Conservation (phyloP, 1,140 invertebrate species). For the Anastatus disparis region DNA sequence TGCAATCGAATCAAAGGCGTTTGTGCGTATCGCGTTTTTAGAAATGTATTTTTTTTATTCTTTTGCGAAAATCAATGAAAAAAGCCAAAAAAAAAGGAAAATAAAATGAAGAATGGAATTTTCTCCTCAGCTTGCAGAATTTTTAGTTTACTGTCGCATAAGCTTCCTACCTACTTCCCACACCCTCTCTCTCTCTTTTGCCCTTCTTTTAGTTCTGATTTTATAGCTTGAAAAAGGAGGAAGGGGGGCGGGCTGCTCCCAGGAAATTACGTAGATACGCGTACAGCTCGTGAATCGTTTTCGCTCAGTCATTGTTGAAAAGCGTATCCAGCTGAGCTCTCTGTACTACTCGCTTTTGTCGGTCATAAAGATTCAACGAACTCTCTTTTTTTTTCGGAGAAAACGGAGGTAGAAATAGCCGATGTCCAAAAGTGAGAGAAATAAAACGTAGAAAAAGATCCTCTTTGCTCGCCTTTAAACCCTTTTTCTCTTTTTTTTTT, state of each 20-base stretch:
- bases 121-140: conserved; percentile 16
- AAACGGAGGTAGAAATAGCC: too few relatives aligned
- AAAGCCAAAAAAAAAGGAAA: too few relatives aligned
- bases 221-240: conserved; percentile 1
- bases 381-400: too few relatives aligned
- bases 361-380: conserved; percentile 33
- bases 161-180: not conserved
- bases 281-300: conserved; percentile 32
- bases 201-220: not conserved
- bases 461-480: not conserved
- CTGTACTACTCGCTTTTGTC: too few relatives aligned
- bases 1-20: too few relatives aligned
- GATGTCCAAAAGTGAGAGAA: conserved; percentile 20
- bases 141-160: conserved; percentile 11
- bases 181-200: not conserved
- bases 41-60: too few relatives aligned
- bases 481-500: not conserved
- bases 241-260: not conserved
- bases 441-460: too few relatives aligned
- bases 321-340: conserved; percentile 16
- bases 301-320: too few relatives aligned
- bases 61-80: too few relatives aligned
- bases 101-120: not conserved
- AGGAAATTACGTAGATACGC: conserved; percentile 35
- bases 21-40: too few relatives aligned